These are phyloP conservation scores for Drosophila infuscata DNA, from an alignment of 2,888 invertebrate species.

Conservation along the genomic window DNA sequence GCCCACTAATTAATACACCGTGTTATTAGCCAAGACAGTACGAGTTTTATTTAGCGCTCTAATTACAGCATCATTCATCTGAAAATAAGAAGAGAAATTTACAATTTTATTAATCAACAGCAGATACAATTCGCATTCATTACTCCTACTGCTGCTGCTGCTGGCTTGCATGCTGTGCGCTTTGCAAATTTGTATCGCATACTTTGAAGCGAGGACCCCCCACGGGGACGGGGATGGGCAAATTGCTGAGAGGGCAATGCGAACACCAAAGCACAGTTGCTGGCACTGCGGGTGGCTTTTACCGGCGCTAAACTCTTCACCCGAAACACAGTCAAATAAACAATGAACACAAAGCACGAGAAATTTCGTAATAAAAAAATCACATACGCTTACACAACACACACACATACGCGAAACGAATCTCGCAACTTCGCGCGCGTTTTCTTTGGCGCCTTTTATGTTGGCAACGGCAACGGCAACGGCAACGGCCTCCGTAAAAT, in stretches of 20 bases:
- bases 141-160: background rate
- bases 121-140: slow-evolving; percentile 8
- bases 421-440: background rate
- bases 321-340: slow-evolving; percentile 62
- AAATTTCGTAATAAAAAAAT: slow-evolving; percentile 73
- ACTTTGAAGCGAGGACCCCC: slow-evolving; percentile 27
- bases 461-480: slow-evolving; percentile 50
- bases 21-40: slow-evolving; percentile 20
- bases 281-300: slow-evolving; percentile 55
- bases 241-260: slow-evolving; percentile 16
- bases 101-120: slow-evolving; percentile 30
- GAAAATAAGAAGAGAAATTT: slow-evolving; percentile 7
- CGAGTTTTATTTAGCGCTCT: slow-evolving; percentile 41
- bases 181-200: slow-evolving; percentile 56
- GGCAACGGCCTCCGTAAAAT: slow-evolving; percentile 34
- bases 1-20: background rate
- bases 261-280: slow-evolving; percentile 30
- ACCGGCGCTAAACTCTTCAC: slow-evolving; percentile 42
- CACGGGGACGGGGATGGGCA: slow-evolving; percentile 16
- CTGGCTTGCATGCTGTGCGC: slow-evolving; percentile 48
- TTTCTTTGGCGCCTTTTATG: slow-evolving; percentile 46
- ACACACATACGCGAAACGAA: slow-evolving; percentile 1
- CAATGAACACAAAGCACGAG: slow-evolving; percentile 67
- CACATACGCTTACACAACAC: slow-evolving; percentile 38
- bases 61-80: slow-evolving; percentile 40